Evolutionary conservation across 2,113 vertebrate species (phyloP).

Genomic region (Nycticryphes semicollaris): DNA sequence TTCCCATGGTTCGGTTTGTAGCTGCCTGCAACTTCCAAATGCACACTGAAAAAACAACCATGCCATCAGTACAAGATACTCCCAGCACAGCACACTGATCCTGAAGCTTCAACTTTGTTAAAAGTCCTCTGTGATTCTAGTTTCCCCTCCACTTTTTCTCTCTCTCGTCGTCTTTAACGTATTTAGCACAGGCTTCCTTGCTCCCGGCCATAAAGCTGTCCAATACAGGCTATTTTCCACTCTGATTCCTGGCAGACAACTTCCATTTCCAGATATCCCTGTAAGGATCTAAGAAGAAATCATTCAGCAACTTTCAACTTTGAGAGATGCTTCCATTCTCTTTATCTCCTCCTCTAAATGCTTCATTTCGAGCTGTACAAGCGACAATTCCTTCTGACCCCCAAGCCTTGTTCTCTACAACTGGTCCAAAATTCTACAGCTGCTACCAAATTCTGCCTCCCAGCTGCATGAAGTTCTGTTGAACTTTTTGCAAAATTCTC

Average conservation of each 20-base stretch:
- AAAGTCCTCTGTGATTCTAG: not conserved
- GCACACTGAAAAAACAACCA: not conserved
- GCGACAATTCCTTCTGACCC: not conserved
- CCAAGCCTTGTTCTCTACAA: not conserved
- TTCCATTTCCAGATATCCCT: not conserved
- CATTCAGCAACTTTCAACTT: not conserved
- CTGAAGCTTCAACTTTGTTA: not conserved
- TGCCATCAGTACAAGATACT: not conserved
- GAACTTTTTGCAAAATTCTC: not conserved
- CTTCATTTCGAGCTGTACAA: not conserved
- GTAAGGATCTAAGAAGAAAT: not conserved
- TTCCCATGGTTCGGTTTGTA: not conserved
- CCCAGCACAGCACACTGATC: not conserved
- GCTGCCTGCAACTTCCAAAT: not conserved
- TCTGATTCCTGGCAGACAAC: not conserved
- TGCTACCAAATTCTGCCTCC: not conserved
- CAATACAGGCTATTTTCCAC: not conserved
- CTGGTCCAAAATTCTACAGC: too few relatives aligned
- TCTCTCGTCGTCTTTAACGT: not conserved
- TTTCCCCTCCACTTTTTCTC: not conserved
- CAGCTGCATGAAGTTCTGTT: not conserved
- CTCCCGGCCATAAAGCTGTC: not conserved
- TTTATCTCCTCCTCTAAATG: not conserved
- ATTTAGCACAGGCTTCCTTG: not conserved
- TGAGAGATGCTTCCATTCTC: not conserved